Percentiles rank a stretch among this genome's conserved stretches.
phyloP scores from a whole-genome alignment of 2,113 vertebrate genomes.

The Xiphophorus hellerii region DNA sequence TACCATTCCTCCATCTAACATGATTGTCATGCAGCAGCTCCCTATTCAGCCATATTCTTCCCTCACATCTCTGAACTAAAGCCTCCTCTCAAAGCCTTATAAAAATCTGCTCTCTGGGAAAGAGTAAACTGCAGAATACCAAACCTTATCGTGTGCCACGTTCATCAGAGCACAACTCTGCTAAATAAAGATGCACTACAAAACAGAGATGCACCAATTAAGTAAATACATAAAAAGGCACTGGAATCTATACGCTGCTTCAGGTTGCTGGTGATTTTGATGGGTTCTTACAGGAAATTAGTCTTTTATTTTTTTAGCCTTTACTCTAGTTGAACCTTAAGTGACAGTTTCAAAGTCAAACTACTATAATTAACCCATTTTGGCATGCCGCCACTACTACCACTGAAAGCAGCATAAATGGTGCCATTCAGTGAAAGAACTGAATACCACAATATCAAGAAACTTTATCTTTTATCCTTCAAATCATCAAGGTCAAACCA shows the following conservation, averaged over 20 bases:
- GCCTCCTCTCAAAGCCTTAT: slow-evolving; percentile 62
- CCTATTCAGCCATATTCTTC: slow-evolving; percentile 60
- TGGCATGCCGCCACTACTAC: slow-evolving; percentile 27
- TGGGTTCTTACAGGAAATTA: slow-evolving; percentile 49
- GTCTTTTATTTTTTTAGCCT: slow-evolving; percentile 46
- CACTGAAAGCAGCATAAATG: slow-evolving; percentile 32
- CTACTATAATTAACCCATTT: slow-evolving; percentile 47
- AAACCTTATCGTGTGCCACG: slow-evolving; percentile 56
- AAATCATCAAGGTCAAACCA: slow-evolving; percentile 40
- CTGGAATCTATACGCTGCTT: slow-evolving; percentile 65
- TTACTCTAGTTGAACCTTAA: slow-evolving; percentile 67
- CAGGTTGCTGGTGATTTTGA: slow-evolving; percentile 64
- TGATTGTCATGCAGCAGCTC: slow-evolving; percentile 68
- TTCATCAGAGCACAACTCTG: slow-evolving; percentile 58
- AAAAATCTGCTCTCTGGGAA: slow-evolving; percentile 61
- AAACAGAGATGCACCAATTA: slow-evolving; percentile 71
- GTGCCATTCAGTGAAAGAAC: slow-evolving; percentile 10
- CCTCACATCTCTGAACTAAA: slow-evolving; percentile 67
- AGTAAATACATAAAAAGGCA: slow-evolving; percentile 68
- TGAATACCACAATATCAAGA: slow-evolving; percentile 9
- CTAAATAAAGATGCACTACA: slow-evolving; percentile 74
- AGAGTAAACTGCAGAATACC: slow-evolving; percentile 61
- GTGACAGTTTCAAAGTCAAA: slow-evolving; percentile 55
- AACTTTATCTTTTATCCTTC: slow-evolving; percentile 29
- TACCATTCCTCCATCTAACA: slow-evolving; percentile 43